phyloP scores from a whole-genome alignment of 2,888 invertebrate species.

The Netelia virgata region DNA sequence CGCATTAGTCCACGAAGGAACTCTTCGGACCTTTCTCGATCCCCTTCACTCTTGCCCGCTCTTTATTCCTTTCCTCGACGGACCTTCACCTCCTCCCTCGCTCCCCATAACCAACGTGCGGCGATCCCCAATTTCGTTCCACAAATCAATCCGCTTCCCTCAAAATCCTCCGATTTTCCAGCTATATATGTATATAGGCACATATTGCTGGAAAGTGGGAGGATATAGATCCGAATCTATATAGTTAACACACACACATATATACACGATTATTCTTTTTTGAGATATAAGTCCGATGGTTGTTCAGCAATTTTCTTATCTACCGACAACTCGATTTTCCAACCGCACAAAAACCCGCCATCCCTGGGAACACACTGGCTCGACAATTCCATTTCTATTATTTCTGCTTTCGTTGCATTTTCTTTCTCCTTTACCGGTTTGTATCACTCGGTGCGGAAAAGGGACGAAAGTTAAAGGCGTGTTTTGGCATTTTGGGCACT shows the following conservation, averaged over 20 bases:
- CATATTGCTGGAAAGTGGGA: not conserved
- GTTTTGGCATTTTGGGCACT: slow-evolving; percentile 23
- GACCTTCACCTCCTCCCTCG: slow-evolving; percentile 15
- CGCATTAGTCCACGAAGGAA: slow-evolving; percentile 78
- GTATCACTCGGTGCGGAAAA: slow-evolving; percentile 1
- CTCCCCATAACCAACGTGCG: slow-evolving; percentile 29
- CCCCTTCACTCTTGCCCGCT: slow-evolving; percentile 13
- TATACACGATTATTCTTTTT: slow-evolving; percentile 11
- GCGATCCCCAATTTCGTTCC: slow-evolving; percentile 61
- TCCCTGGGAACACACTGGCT: not conserved
- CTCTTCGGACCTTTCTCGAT: slow-evolving; percentile 53
- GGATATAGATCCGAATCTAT: not conserved
- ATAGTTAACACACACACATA: not conserved
- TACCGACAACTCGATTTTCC: slow-evolving; percentile 44
- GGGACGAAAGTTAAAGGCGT: slow-evolving; percentile 1
- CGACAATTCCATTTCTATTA: slow-evolving; percentile 42
- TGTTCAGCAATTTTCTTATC: slow-evolving; percentile 45
- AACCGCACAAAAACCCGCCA: not conserved
- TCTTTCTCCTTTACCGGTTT: slow-evolving; percentile 9
- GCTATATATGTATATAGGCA: not conserved
- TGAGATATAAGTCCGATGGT: slow-evolving; percentile 42
- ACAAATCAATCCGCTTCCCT: slow-evolving; percentile 70
- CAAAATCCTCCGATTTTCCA: slow-evolving; percentile 56
- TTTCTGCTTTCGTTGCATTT: slow-evolving; percentile 47
- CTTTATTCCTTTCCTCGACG: not conserved